These are phyloP conservation scores for Holothuria leucospilota DNA, from an alignment of 53 echinoderm and acorn worm species.

Conservation along the genomic window DNA sequence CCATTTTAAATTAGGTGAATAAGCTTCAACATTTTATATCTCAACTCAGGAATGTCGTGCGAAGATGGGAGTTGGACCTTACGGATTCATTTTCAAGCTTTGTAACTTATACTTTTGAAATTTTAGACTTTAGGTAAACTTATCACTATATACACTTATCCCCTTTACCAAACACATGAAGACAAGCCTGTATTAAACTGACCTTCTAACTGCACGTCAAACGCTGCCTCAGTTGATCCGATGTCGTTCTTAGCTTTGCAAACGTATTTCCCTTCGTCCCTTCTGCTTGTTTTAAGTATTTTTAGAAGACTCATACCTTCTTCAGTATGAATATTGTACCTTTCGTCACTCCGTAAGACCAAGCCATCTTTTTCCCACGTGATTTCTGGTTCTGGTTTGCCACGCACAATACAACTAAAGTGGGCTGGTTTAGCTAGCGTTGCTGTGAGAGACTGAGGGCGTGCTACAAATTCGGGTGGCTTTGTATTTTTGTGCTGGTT, in stretches of 20 bases:
- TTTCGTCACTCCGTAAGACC: constrained; percentile 15
- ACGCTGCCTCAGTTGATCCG: constrained; percentile 66
- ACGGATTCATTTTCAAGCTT: too few relatives aligned
- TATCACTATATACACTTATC: too few relatives aligned
- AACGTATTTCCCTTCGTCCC: constrained; percentile 82
- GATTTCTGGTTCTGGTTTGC: constrained; percentile 76
- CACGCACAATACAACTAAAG: constrained; percentile 81
- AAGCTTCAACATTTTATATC: too few relatives aligned
- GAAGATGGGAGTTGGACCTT: too few relatives aligned
- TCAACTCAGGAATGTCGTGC: too few relatives aligned
- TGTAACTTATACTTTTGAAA: too few relatives aligned
- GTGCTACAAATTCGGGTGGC: constrained; percentile 79
- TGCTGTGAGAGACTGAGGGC: constrained; percentile 77
- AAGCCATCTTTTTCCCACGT: constrained; percentile 72
- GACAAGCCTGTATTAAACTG: neutral
- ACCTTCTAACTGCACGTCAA: constrained; percentile 65
- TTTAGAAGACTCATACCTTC: constrained; percentile 81
- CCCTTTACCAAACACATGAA: too few relatives aligned
- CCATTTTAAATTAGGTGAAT: too few relatives aligned
- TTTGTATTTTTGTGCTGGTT: constrained; percentile 23
- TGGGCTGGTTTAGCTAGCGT: constrained; percentile 67
- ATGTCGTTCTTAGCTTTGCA: constrained; percentile 72
- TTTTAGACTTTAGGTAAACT: too few relatives aligned
- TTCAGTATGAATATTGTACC: constrained; percentile 77
- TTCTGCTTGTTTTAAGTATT: constrained; percentile 68